phyloP scores from a whole-genome alignment of 2,797 vertebrate species.

The Hybognathus amarus region DNA sequence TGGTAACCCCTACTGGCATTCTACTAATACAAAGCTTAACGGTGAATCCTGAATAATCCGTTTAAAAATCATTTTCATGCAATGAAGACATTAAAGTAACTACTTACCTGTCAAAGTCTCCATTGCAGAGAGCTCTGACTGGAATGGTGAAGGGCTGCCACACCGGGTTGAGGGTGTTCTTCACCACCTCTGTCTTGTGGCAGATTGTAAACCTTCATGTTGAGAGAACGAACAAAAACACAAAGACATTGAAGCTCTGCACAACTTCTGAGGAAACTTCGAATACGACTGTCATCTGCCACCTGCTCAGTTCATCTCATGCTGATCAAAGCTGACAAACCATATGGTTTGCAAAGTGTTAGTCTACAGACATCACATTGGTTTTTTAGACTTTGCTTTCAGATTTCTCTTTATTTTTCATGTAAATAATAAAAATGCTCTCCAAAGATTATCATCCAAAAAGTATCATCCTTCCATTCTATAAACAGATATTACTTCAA shows the following conservation, averaged over 20 bases:
- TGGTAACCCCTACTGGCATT: too few relatives aligned
- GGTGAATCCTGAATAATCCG: too few relatives aligned
- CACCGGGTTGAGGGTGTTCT: slow-evolving; percentile 63
- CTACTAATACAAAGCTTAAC: too few relatives aligned
- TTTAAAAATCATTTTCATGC: background rate
- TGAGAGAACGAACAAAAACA: slow-evolving; percentile 30
- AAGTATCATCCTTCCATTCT: background rate
- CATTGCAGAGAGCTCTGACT: slow-evolving; percentile 62
- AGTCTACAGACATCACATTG: background rate
- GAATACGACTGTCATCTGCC: slow-evolving; percentile 6
- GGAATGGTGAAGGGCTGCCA: slow-evolving; percentile 60
- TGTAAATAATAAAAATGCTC: background rate
- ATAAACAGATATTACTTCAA: slow-evolving; percentile 22
- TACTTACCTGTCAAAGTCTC: slow-evolving; percentile 59
- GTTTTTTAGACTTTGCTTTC: background rate
- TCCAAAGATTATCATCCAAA: slow-evolving; percentile 7
- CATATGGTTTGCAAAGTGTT: slow-evolving; percentile 17
- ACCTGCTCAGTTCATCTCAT: slow-evolving; percentile 27
- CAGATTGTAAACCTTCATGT: slow-evolving; percentile 62
- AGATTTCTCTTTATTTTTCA: background rate
- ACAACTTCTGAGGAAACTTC: slow-evolving; percentile 7
- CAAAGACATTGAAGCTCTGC: slow-evolving; percentile 1
- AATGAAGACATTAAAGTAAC: background rate
- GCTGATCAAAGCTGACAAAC: slow-evolving; percentile 16
- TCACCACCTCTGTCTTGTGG: slow-evolving; percentile 62